Percentiles rank a stretch among this genome's conserved stretches.
These are phyloP conservation scores for Acronicta alni DNA, from an alignment of 2,888 invertebrate genomes.

Conservation along the genomic window DNA sequence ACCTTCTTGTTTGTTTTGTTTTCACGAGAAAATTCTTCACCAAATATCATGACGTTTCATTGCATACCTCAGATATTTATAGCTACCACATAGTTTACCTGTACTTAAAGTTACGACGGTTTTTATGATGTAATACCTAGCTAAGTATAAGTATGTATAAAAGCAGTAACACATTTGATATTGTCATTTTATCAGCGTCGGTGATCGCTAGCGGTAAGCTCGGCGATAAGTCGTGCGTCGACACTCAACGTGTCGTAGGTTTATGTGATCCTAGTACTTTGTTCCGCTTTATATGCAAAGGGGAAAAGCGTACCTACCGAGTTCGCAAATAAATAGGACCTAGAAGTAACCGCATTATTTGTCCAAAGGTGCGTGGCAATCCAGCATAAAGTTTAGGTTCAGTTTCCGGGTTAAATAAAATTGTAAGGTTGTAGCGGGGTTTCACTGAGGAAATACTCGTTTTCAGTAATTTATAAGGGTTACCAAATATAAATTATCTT, in stretches of 20 bases:
- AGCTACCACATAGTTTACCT: background rate
- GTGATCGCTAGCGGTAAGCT: conserved; percentile 61
- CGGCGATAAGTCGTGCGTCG: conserved; percentile 57
- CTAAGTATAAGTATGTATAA: conserved; percentile 11
- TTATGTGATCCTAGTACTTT: conserved; percentile 34
- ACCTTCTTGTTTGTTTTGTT: too few relatives aligned
- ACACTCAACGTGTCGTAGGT: conserved; percentile 30
- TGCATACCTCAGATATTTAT: background rate
- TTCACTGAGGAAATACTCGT: too few relatives aligned
- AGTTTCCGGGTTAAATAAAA: background rate
- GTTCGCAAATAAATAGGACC: background rate
- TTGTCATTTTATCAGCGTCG: conserved; percentile 64
- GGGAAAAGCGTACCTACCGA: background rate
- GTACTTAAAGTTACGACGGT: background rate
- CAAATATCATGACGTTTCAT: too few relatives aligned
- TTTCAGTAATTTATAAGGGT: too few relatives aligned
- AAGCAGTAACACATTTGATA: conserved; percentile 45
- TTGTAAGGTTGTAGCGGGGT: background rate
- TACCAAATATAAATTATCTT: too few relatives aligned
- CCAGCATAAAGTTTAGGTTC: background rate
- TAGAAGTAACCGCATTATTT: background rate
- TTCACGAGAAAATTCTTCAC: background rate
- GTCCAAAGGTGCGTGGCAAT: background rate
- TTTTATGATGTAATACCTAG: conserved; percentile 3
- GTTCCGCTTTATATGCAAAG: conserved; percentile 3